These are phyloP conservation scores for Xenops minutus DNA, from an alignment of 2,797 vertebrate species.

Conservation along the genomic window DNA sequence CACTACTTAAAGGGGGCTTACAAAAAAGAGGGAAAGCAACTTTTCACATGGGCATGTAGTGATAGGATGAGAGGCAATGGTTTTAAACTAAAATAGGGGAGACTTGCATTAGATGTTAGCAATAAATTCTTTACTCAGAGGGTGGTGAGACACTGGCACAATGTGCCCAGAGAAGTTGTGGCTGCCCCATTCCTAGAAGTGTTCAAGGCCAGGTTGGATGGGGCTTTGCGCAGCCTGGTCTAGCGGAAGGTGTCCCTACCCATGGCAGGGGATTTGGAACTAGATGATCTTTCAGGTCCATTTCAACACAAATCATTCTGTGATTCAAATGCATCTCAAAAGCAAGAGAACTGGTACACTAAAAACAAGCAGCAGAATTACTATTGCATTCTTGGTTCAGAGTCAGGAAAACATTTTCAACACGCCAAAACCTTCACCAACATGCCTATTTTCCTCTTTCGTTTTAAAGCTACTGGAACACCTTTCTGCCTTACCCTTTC, in stretches of 20 bases:
- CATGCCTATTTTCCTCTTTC: accelerated
- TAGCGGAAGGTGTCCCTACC: background rate
- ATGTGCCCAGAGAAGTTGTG: background rate
- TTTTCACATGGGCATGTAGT: background rate
- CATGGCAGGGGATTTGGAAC: background rate
- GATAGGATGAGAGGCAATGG: background rate
- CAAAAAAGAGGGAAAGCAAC: background rate
- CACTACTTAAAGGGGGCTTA: background rate
- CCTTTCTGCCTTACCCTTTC: background rate
- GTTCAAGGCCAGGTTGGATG: background rate
- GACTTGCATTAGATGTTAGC: background rate
- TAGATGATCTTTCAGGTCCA: background rate
- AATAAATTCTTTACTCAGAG: background rate
- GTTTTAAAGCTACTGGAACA: background rate
- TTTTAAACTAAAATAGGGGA: background rate
- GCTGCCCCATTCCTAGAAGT: background rate
- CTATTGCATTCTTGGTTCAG: background rate
- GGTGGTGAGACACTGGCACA: background rate
- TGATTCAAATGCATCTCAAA: background rate
- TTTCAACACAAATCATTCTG: background rate
- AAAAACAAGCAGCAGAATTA: background rate
- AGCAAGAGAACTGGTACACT: background rate
- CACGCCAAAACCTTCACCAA: background rate
- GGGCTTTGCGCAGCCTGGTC: background rate
- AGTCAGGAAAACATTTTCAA: background rate